A percentile compares a stretch with the other conserved stretches of the same genome.
Conservation (phyloP, 2,797 vertebrate species). For the Halcyon badia region DNA sequence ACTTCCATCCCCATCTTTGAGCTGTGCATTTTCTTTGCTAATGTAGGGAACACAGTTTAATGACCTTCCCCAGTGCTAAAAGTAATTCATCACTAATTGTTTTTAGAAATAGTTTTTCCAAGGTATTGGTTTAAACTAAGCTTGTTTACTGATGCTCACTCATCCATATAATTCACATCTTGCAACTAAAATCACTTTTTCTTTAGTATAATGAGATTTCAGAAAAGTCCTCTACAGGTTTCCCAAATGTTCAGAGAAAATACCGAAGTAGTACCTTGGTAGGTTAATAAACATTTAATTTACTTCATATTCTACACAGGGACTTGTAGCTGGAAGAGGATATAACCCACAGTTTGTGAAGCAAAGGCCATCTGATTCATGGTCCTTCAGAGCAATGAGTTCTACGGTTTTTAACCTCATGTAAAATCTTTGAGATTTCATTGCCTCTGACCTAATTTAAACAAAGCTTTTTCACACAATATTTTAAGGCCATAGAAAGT, state of each 20-base stretch:
- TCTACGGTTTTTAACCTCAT: background rate
- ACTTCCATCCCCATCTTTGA: background rate
- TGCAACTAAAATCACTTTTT: conserved; percentile 46
- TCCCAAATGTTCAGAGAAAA: background rate
- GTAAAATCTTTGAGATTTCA: background rate
- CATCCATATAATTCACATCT: conserved; percentile 42
- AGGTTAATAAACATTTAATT: background rate
- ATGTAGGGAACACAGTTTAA: background rate
- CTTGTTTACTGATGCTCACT: conserved; percentile 61
- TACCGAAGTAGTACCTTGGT: background rate
- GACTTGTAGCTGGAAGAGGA: background rate
- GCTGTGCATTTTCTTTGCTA: background rate
- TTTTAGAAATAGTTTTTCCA: conserved; percentile 56
- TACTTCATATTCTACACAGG: background rate
- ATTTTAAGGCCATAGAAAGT: background rate
- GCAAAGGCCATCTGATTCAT: background rate
- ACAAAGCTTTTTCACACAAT: background rate
- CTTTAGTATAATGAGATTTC: conserved; percentile 16
- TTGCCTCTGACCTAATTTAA: background rate
- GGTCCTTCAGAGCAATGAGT: background rate
- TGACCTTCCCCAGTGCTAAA: conserved; percentile 10
- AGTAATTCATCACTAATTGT: conserved; percentile 64
- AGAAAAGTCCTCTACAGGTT: background rate
- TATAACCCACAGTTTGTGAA: background rate
- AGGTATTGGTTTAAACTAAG: conserved; percentile 22